Conservation (phyloP, 1,140 invertebrate genomes). For the Drosophila sp. region DNA sequence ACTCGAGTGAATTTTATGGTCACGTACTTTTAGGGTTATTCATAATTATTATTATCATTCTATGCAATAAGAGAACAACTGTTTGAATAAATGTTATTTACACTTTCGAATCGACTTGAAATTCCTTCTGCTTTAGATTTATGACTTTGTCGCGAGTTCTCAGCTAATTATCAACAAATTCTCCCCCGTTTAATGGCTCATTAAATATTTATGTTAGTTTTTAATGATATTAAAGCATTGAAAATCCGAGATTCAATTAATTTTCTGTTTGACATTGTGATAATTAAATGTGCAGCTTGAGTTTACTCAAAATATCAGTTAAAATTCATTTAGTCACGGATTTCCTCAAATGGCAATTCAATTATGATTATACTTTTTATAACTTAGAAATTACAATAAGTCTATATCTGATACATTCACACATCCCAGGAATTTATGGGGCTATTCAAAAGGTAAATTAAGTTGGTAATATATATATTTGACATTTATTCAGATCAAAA, state of each 20-base stretch:
- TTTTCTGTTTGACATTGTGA: neutral
- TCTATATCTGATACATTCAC: no score
- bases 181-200: constrained; percentile 8
- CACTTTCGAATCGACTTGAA: constrained; percentile 16
- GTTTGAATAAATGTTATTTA: constrained; percentile 16
- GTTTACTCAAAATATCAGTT: neutral
- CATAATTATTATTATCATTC: constrained; percentile 16
- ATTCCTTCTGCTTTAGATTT: neutral
- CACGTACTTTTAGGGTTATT: constrained; percentile 22
- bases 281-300: neutral
- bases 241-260: neutral
- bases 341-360: neutral
- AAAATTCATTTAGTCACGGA: neutral
- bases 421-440: no score
- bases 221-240: neutral
- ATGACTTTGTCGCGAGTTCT: neutral
- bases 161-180: neutral
- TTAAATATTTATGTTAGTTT: constrained; percentile 22
- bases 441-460: no score
- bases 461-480: no score
- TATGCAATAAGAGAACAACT: neutral
- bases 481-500: no score
- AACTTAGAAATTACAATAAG: neutral
- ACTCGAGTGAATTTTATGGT: constrained; percentile 13
- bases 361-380: neutral